Base-by-base conservation (phyloP, 2,888 invertebrate genomes). In the Cephus sareptanus region DNA sequence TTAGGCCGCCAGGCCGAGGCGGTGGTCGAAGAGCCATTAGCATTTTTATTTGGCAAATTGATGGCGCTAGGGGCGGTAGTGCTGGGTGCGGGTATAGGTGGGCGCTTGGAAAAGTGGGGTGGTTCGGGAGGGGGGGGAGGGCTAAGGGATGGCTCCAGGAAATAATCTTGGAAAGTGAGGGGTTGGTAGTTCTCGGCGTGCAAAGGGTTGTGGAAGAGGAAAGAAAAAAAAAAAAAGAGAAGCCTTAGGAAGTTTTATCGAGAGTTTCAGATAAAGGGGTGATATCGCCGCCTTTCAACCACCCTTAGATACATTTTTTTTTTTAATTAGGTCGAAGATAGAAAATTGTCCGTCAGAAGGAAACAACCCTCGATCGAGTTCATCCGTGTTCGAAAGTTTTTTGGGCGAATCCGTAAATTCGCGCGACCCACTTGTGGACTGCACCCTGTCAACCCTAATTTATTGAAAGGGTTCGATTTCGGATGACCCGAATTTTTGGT, bases 21-120 rank as follows among this genome's bases (percentile, higher is more conserved):
- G 23, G 71, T 31, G 34, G 56, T 23, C 56, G 56, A 23, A 23
- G 56, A 23, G 71, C 71, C 71, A 34, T 71, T 71, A 71, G 71
- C 71, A 71, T 71, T 71, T 71, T 71, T 71, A 71, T 71, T 71
- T 71, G 33, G 33, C 71, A 23, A 71, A 71, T 71, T 71, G 34
- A 71, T 71, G 34, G 71, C 71, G 71, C 56, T 56, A 56, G 56
- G 23, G 56, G 56, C 9, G 56, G 23, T 56, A 56, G 56, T 56
- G 6, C 23, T 23, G 1, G 40, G 40, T 13, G 40, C 9, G 9
- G 56, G 56, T 56, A 56, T 56, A 56, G 56, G 23, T 56, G 23
- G 56, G 23, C 23, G 56, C 56, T 56, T 56, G 56, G 56, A 56
- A 56, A 23, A 23, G 56, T 56, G 56, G 0, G 56, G 23, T 56